Base-by-base conservation (phyloP, 2,888 invertebrate species). In the Scaptomyza caliginosa region DNA sequence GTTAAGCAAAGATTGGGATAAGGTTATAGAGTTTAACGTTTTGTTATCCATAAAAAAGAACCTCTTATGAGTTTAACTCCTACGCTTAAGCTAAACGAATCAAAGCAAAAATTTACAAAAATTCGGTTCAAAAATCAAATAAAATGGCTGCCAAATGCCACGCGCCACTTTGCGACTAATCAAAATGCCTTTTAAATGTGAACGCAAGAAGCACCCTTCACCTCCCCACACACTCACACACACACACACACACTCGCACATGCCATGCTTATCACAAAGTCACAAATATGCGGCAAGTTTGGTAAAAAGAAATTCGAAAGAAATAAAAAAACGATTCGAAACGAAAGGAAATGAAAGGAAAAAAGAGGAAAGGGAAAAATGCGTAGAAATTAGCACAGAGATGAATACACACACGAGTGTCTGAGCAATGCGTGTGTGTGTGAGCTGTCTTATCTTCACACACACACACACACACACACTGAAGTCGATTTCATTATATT, bases 161-260 rank as follows among this genome's bases (percentile, higher is more conserved):
- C 72, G 51, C 66, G 82, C 67, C 81, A 75, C 75, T 78, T 78
- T 63, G 64, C 59, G 66, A 76, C 85, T 86, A 86, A 86, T 83
- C 82, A 81, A 83, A 83, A 83, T 86, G 87, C 85, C 85, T 86
- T 84, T 86, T 84, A 78, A 83, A 81, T 84, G 82, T n/a, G n/a
- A n/a, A n/a, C 74, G 71, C 60, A 43, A 58, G 87, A 67, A 84
- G 16, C 30, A n/a, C 17, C n/a, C 5, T 4, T n/a, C 2, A 30
- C 30, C 5, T 4, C 4, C 21, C 39, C 11, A 19, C 21, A 5
- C 1, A 28, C 26, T 1, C n/a, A 1, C 16, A 11, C 6, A 1
- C 30, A 32, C n/a, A 10, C 4, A 17, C n/a, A 4, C 8, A 11
- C 13, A 16, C 28, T 2, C 17, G 13, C 30, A 26, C 24, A 32